Percentiles rank a stretch among this genome's conserved stretches.
Conservation (phyloP, 2,888 invertebrate species). For the Blastobasis lacticolella region DNA sequence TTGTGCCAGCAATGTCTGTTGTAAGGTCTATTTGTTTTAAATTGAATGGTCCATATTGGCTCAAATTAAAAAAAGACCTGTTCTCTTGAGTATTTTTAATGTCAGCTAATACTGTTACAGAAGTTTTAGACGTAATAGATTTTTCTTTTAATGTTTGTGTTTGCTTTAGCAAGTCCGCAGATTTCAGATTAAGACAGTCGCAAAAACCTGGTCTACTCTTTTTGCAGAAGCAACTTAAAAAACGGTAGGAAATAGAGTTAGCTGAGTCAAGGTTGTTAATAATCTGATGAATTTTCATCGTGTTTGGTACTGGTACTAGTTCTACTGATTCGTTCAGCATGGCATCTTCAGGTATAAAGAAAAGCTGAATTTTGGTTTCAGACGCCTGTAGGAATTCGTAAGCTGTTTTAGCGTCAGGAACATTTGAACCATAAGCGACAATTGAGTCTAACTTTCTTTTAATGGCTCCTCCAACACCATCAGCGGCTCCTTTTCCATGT, state of each 20-base stretch:
- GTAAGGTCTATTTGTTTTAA: no score
- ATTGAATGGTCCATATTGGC: no score
- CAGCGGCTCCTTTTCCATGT: constrained; percentile 10
- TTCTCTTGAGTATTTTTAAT: no score
- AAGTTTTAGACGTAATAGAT: no score
- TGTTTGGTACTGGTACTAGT: neutral
- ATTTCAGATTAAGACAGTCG: no score
- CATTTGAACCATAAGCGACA: neutral
- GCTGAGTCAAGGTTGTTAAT: no score
- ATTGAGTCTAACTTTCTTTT: neutral
- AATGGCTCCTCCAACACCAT: constrained; percentile 9
- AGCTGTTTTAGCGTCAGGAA: neutral
- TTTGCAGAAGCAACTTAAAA: neutral
- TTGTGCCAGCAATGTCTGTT: no score
- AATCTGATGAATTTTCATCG: constrained; percentile 2
- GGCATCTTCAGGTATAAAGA: constrained; percentile 14
- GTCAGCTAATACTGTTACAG: no score
- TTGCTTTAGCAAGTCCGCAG: no score
- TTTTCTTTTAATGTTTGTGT: no score
- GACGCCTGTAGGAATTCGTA: neutral
- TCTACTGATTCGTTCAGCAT: constrained; percentile 14
- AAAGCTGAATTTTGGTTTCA: constrained; percentile 3
- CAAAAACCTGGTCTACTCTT: constrained; percentile 2
- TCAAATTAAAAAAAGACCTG: no score
- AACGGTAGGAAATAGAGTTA: neutral